These are phyloP conservation scores for Ameiurus melas DNA, from an alignment of 2,113 vertebrate genomes.

Conservation along the genomic window DNA sequence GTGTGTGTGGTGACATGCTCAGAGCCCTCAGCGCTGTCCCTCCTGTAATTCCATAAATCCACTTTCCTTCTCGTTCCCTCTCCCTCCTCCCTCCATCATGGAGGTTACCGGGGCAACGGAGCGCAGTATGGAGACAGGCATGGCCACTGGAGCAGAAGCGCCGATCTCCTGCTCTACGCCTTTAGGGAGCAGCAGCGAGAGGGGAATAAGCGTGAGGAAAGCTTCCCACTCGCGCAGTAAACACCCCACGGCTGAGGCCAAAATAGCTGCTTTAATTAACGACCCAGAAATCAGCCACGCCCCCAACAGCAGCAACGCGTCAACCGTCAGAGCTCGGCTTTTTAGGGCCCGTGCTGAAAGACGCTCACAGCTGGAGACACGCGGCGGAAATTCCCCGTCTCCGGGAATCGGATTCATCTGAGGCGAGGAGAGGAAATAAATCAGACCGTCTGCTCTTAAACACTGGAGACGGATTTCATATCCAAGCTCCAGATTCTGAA, in stretches of 20 bases:
- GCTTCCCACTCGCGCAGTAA: constrained; percentile 13
- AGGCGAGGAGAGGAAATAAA: background rate
- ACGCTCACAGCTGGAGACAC: background rate
- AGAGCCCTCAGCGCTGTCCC: background rate
- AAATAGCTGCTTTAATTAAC: constrained; percentile 39
- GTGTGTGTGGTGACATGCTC: background rate
- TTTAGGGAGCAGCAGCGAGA: background rate
- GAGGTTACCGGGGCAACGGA: constrained; percentile 39
- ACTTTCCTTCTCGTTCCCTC: background rate
- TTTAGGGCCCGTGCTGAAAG: background rate
- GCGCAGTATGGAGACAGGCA: constrained; percentile 23
- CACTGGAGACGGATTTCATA: constrained; percentile 12
- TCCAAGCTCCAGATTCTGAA: background rate
- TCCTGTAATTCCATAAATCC: constrained; percentile 20
- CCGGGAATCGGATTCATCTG: background rate
- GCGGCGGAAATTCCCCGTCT: background rate
- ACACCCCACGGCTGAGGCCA: constrained; percentile 9
- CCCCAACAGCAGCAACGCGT: background rate
- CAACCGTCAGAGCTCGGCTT: background rate
- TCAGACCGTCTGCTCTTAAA: background rate
- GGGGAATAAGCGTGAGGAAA: background rate
- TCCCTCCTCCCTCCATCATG: constrained; percentile 12
- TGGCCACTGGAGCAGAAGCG: constrained; percentile 45
- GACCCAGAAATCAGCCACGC: constrained; percentile 23
- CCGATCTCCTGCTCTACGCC: constrained; percentile 5